A percentile compares a stretch with the other conserved stretches of the same genome.
phyloP scores from a whole-genome alignment of 2,888 invertebrate genomes.

The Saturnia japonica region DNA sequence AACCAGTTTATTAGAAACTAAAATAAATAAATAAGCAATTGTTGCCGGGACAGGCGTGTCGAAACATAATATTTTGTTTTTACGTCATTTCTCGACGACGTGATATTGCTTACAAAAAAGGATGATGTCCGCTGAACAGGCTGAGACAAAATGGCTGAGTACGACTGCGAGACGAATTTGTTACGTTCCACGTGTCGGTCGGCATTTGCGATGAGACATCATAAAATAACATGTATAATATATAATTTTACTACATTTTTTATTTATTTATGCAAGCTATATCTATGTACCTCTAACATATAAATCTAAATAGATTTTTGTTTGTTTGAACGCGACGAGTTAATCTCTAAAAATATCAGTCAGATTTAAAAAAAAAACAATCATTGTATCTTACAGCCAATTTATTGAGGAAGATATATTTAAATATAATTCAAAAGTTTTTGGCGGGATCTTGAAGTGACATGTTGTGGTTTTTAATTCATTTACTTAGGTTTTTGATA shows the following conservation, averaged over 20 bases:
- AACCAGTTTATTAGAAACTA: constrained; percentile 62
- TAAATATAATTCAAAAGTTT: no score
- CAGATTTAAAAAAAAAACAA: no score
- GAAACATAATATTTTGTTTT: constrained; percentile 71
- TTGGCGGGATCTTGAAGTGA: no score
- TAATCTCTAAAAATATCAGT: no score
- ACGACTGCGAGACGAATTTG: constrained; percentile 58
- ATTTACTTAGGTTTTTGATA: no score
- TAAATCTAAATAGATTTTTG: no score
- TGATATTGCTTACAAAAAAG: constrained; percentile 60
- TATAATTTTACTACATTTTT: neutral
- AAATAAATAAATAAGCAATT: constrained; percentile 53
- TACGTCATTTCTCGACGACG: constrained; percentile 59
- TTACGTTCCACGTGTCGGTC: constrained; percentile 38
- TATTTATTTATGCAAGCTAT: no score
- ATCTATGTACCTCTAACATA: no score
- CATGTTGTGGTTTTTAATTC: no score
- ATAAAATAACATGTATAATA: neutral
- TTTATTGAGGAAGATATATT: no score
- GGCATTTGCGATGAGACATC: constrained; percentile 24
- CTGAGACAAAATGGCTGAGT: constrained; percentile 54
- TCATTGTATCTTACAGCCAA: no score
- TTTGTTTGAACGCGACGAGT: no score
- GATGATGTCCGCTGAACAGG: constrained; percentile 57
- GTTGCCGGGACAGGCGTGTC: constrained; percentile 70